phyloP scores from a whole-genome alignment of 2,113 vertebrate genomes.

The Prionailurus viverrinus region DNA sequence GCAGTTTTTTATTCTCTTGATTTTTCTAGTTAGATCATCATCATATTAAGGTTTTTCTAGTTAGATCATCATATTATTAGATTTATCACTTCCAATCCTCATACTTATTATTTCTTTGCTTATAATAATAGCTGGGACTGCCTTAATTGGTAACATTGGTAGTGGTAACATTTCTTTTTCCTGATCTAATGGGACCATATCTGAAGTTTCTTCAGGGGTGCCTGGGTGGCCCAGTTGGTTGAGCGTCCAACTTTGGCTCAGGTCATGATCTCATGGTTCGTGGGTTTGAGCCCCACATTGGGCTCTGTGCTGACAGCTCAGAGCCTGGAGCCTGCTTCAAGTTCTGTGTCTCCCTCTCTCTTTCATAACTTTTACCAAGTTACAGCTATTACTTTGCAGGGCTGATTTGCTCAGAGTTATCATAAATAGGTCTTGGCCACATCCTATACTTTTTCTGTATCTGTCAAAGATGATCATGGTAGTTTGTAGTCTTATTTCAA shows the following conservation, averaged over 20 bases:
- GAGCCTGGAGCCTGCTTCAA: no score
- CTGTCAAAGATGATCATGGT: background rate
- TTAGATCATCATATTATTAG: background rate
- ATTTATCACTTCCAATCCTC: background rate
- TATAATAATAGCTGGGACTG: background rate
- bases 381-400: background rate
- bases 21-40: background rate
- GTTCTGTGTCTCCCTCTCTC: no score
- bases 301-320: no score
- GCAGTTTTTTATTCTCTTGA: background rate
- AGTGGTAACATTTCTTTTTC: background rate
- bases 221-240: no score
- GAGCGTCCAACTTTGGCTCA: no score
- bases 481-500: background rate
- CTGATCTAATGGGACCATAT: background rate
- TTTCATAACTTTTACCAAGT: background rate
- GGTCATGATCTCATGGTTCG: no score
- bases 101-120: background rate
- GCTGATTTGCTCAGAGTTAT: background rate
- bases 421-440: background rate
- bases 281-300: no score
- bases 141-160: background rate
- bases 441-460: background rate
- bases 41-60: background rate
- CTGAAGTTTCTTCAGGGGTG: background rate